A percentile compares a stretch with the other conserved stretches of the same genome.
Conservation (phyloP, 2,113 vertebrate genomes). For the Sylvietta virens region DNA sequence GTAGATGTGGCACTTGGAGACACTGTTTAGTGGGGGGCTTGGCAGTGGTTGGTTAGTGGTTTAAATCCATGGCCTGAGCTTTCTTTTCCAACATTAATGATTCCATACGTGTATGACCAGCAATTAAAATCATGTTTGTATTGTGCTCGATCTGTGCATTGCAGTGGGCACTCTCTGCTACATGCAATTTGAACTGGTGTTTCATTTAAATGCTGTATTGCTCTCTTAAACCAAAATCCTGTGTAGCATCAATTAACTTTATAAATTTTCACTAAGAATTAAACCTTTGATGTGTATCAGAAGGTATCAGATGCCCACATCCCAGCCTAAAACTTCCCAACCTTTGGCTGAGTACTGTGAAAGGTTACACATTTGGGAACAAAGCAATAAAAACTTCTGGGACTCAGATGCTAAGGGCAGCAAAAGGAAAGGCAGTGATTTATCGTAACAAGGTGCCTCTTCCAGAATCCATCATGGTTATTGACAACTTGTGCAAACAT, state of each 20-base stretch:
- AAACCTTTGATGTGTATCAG: neutral
- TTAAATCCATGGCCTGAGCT: neutral
- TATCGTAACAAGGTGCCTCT: neutral
- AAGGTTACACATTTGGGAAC: neutral
- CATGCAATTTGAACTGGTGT: neutral
- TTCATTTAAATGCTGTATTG: neutral
- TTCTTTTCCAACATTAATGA: neutral
- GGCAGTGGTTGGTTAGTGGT: neutral
- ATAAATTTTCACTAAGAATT: neutral
- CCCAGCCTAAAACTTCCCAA: neutral
- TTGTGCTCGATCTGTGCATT: neutral
- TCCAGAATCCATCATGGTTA: neutral
- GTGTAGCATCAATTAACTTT: neutral
- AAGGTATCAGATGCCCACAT: neutral
- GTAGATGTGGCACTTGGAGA: neutral
- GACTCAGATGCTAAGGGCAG: neutral
- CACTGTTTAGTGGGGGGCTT: neutral
- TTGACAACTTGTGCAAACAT: neutral
- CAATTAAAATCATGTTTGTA: neutral
- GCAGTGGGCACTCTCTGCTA: neutral
- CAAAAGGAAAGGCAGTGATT: neutral
- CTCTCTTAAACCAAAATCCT: neutral
- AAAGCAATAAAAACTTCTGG: neutral
- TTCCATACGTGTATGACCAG: neutral
- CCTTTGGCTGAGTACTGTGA: neutral